Evolutionary conservation across 2,888 invertebrate genomes (phyloP).

Genomic region (Litoditis marina): DNA sequence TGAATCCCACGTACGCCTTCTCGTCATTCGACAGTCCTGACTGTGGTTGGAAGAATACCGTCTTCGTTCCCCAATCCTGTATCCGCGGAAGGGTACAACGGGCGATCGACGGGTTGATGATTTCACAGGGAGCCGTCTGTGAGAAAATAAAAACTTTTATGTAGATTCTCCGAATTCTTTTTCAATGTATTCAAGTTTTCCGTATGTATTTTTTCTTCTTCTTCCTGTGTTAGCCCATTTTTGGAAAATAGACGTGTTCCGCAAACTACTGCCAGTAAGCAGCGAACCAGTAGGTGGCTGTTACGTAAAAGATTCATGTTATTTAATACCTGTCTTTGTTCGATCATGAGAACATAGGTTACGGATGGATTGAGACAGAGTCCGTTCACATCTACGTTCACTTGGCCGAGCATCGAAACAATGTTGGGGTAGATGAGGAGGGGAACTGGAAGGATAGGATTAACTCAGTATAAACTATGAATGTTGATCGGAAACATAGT

Average conservation of each 20-base stretch:
- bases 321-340: slow-evolving; percentile 22
- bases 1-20: slow-evolving; percentile 52
- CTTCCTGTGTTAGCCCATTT: neutral
- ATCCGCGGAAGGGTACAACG: slow-evolving; percentile 34
- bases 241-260: neutral
- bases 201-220: too few species aligned
- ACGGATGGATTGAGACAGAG: slow-evolving; percentile 75
- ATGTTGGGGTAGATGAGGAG: slow-evolving; percentile 73
- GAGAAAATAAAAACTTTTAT: slow-evolving; percentile 5
- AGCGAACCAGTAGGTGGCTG: too few species aligned
- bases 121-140: slow-evolving; percentile 29
- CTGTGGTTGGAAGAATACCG: slow-evolving; percentile 38
- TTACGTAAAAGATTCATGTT: too few species aligned
- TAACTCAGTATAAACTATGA: too few species aligned
- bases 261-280: too few species aligned
- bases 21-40: slow-evolving; percentile 27
- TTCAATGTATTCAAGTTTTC: too few species aligned
- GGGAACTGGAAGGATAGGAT: slow-evolving; percentile 32
- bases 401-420: slow-evolving; percentile 93
- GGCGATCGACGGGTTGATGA: slow-evolving; percentile 36
- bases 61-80: slow-evolving; percentile 42
- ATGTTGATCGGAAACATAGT: too few species aligned
- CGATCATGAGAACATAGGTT: slow-evolving; percentile 32
- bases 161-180: too few species aligned
- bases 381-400: slow-evolving; percentile 89